Evolutionary conservation across 2,797 vertebrate genomes (phyloP).

Genomic region (Monodelphis domestica): DNA sequence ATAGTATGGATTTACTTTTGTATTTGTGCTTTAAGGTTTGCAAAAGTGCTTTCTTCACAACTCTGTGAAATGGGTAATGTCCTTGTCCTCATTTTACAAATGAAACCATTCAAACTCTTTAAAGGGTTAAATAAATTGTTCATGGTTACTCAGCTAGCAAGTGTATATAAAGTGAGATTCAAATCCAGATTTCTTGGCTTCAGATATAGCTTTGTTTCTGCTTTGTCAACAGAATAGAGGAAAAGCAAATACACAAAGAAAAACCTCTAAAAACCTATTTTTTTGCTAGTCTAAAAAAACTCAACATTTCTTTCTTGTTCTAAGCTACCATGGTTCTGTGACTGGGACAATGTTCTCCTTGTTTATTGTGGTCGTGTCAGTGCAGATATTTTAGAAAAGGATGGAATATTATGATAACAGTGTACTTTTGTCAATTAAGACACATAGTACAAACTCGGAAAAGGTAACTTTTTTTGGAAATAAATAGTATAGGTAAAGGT

Average conservation of each 20-base stretch:
- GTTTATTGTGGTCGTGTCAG: neutral
- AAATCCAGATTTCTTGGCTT: neutral
- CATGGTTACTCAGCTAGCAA: neutral
- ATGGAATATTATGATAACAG: neutral
- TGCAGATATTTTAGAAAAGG: neutral
- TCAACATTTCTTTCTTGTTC: neutral
- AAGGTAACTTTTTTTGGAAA: neutral
- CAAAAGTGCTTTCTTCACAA: neutral
- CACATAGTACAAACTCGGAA: neutral
- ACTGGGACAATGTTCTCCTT: neutral
- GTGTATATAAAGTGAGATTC: neutral
- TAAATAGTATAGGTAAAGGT: neutral
- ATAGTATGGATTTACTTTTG: neutral
- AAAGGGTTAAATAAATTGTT: neutral
- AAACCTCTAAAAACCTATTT: neutral
- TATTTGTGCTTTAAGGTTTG: neutral
- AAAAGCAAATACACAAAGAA: neutral
- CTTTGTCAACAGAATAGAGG: neutral
- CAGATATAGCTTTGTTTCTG: neutral
- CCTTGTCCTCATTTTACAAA: neutral
- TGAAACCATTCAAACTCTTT: neutral
- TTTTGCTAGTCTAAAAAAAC: neutral
- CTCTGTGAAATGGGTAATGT: fast-evolving
- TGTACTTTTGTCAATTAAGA: neutral
- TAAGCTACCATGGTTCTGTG: fast-evolving